Conservation (phyloP, 2,113 vertebrate species). For the Lichenostomus cassidix region DNA sequence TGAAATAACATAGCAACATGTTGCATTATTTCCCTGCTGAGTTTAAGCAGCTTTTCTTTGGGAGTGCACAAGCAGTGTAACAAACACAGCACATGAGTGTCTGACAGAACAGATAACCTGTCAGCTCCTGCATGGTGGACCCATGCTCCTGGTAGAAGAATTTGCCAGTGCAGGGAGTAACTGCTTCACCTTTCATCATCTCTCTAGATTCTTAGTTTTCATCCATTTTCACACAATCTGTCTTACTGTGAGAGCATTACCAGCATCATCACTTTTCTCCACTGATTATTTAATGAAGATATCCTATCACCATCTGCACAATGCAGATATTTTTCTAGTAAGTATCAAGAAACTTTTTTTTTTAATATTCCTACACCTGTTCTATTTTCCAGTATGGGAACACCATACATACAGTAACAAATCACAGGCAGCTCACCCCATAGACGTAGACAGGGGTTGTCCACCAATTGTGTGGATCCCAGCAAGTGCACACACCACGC, state of each 20-base stretch:
- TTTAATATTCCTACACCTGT: not conserved
- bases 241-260: not conserved
- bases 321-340: not conserved
- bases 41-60: not conserved
- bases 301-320: not conserved
- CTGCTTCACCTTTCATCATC: not conserved
- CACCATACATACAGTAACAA: not conserved
- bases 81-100: not conserved
- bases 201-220: not conserved
- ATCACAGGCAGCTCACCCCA: conserved; percentile 32
- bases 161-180: not conserved
- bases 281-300: not conserved
- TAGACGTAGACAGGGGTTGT: not conserved
- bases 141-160: not conserved
- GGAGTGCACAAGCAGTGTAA: not conserved
- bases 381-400: not conserved
- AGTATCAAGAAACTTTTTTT: not conserved
- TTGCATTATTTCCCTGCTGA: not conserved
- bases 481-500: not conserved
- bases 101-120: not conserved
- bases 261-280: not conserved
- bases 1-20: not conserved
- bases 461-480: not conserved
- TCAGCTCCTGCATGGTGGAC: not conserved
- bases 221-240: not conserved